These are phyloP conservation scores for Trogon melanurus DNA, from an alignment of 2,113 vertebrate species.

Conservation along the genomic window DNA sequence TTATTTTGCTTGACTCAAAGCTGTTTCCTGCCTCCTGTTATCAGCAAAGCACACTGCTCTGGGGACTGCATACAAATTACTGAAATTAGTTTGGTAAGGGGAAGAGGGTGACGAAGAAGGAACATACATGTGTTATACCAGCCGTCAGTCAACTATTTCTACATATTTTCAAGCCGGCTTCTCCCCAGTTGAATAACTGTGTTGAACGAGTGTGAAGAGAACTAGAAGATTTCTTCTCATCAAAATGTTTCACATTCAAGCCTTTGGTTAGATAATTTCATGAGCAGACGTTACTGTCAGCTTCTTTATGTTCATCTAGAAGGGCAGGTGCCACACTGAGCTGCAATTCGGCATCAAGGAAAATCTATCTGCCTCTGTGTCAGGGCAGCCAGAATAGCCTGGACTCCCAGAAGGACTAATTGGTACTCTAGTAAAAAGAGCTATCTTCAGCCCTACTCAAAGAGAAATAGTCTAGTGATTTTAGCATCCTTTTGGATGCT, in stretches of 20 bases:
- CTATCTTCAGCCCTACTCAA: not conserved
- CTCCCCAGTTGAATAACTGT: not conserved
- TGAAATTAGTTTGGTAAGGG: not conserved
- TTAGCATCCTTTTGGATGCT: not conserved
- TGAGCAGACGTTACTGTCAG: not conserved
- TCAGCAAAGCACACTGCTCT: not conserved
- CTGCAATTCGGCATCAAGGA: not conserved
- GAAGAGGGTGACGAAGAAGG: not conserved
- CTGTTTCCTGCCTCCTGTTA: not conserved
- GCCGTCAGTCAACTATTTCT: not conserved
- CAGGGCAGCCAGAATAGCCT: not conserved
- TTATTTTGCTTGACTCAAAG: not conserved
- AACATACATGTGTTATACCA: not conserved
- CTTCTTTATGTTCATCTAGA: not conserved
- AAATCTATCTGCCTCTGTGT: not conserved
- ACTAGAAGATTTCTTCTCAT: not conserved
- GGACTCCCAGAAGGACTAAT: not conserved
- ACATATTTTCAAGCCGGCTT: not conserved
- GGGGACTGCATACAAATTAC: not conserved
- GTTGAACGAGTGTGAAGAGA: not conserved
- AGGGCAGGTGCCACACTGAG: not conserved
- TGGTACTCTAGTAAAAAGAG: not conserved
- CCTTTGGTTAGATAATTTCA: not conserved
- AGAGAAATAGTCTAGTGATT: not conserved
- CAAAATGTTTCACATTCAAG: not conserved